Percentiles rank a stretch among this genome's conserved stretches.
These are phyloP conservation scores for Batillaria attramentaria DNA, from an alignment of 1,140 invertebrate genomes.

Conservation along the genomic window DNA sequence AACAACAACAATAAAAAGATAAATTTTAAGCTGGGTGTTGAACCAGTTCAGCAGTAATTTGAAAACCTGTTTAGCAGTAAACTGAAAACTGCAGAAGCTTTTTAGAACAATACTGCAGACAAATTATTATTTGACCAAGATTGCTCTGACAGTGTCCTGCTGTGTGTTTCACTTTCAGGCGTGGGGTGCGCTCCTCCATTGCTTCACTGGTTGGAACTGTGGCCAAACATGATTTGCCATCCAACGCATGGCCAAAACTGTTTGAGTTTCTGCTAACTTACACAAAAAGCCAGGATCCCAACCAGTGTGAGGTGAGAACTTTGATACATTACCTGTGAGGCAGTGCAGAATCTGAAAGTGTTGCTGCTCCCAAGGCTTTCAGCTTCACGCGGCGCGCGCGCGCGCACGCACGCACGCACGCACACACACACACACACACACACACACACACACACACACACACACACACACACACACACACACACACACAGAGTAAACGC, in stretches of 20 bases:
- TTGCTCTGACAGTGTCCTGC: too few relatives aligned
- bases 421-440: neutral
- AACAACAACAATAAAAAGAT: too few relatives aligned
- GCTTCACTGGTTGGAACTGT: constrained; percentile 75
- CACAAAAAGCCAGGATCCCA: constrained; percentile 74
- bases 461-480: too few relatives aligned
- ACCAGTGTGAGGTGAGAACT: constrained; percentile 76
- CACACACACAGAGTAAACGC: too few relatives aligned
- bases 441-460: constrained; percentile 1
- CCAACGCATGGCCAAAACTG: constrained; percentile 80
- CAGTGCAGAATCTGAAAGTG: too few relatives aligned
- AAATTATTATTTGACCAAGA: too few relatives aligned
- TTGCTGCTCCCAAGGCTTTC: too few relatives aligned
- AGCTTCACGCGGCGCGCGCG: neutral
- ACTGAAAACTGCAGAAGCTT: too few relatives aligned
- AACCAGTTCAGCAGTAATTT: too few relatives aligned
- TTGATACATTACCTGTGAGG: too few relatives aligned
- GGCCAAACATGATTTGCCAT: constrained; percentile 81
- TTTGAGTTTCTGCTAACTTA: constrained; percentile 79
- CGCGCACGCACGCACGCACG: neutral
- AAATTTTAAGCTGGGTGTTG: neutral
- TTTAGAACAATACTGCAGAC: too few relatives aligned
- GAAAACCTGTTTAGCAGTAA: too few relatives aligned
- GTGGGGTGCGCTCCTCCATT: constrained; percentile 63
- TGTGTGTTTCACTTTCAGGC: constrained; percentile 52